Conservation (phyloP, 1,140 invertebrate genomes). For the Diplogasteroides magnus region DNA sequence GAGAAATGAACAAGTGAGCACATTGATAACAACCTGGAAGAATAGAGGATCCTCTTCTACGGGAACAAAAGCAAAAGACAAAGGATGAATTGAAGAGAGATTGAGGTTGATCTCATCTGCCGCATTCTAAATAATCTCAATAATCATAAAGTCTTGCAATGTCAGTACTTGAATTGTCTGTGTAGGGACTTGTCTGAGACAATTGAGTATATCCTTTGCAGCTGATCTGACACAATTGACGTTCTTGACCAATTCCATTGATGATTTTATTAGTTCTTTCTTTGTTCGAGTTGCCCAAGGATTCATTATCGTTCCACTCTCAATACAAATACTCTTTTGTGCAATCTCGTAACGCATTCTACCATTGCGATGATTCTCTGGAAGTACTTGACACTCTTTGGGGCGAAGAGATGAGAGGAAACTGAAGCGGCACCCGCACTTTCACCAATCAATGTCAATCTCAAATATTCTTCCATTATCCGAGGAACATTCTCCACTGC, state of each 20-base stretch:
- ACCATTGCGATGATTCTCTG: conserved; percentile 62
- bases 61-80: conserved; percentile 79
- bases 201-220: too few relatives aligned
- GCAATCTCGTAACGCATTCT: too few relatives aligned
- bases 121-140: not conserved
- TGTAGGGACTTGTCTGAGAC: too few relatives aligned
- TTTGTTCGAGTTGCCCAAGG: conserved; percentile 82
- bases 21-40: conserved; percentile 61
- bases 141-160: too few relatives aligned
- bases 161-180: too few relatives aligned
- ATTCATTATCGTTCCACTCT: conserved; percentile 85
- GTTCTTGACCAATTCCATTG: conserved; percentile 29
- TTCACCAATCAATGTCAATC: conserved; percentile 60
- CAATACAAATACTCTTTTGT: conserved; percentile 78
- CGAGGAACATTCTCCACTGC: too few relatives aligned
- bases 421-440: conserved; percentile 78
- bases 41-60: conserved; percentile 81
- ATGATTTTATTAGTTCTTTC: conserved; percentile 38
- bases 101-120: too few relatives aligned
- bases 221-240: too few relatives aligned
- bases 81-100: too few relatives aligned
- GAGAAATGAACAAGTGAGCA: too few relatives aligned
- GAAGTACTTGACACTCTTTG: conserved; percentile 75
- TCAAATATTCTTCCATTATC: too few relatives aligned
- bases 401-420: conserved; percentile 73